These are phyloP conservation scores for Yponomeuta sedellus DNA, from an alignment of 2,888 invertebrate genomes.

Conservation along the genomic window DNA sequence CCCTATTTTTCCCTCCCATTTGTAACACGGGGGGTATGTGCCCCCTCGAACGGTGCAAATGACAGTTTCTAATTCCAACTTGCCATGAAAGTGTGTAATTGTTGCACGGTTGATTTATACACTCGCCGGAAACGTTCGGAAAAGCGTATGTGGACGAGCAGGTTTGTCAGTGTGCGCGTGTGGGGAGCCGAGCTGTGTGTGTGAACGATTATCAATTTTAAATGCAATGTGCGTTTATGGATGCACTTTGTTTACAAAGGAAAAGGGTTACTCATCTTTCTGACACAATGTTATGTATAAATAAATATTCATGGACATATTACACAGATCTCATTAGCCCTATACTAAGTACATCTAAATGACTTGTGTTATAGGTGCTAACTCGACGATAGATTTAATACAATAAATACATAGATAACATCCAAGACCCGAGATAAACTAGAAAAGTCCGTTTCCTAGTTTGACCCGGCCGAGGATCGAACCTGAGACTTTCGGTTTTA, in stretches of 20 bases:
- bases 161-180: slow-evolving; percentile 21
- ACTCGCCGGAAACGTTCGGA: slow-evolving; percentile 62
- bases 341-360: too few relatives aligned
- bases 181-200: slow-evolving; percentile 13
- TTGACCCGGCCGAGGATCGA: too few relatives aligned
- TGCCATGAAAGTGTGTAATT: slow-evolving; percentile 78
- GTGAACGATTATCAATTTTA: slow-evolving; percentile 26
- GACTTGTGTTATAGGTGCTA: too few relatives aligned
- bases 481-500: too few relatives aligned
- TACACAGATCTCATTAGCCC: too few relatives aligned
- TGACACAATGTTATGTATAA: too few relatives aligned
- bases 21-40: slow-evolving; percentile 34
- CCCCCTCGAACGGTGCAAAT: slow-evolving; percentile 74
- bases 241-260: slow-evolving; percentile 29
- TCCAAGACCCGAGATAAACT: too few relatives aligned
- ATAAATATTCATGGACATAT: too few relatives aligned
- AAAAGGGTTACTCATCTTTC: too few relatives aligned
- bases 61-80: slow-evolving; percentile 78
- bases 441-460: too few relatives aligned
- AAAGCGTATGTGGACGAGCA: slow-evolving; percentile 43
- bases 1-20: slow-evolving; percentile 69
- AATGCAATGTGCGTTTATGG: slow-evolving; percentile 25
- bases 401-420: too few relatives aligned
- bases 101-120: slow-evolving; percentile 75
- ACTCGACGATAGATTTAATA: too few relatives aligned